Evolutionary conservation across 2,888 invertebrate genomes (phyloP).

Genomic region (Poecilus cupreus): DNA sequence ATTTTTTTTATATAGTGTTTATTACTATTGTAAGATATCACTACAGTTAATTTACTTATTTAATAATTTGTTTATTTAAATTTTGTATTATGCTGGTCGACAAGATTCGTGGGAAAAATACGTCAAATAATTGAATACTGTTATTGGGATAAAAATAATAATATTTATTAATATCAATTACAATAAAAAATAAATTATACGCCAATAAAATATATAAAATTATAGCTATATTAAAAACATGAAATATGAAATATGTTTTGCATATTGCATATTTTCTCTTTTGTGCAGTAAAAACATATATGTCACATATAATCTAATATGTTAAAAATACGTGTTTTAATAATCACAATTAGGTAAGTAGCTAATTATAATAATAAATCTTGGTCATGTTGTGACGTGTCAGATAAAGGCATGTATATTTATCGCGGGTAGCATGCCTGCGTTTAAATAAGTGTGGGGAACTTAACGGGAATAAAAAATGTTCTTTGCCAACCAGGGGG

Average conservation of each 20-base stretch:
- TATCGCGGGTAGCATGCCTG: slow-evolving; percentile 30
- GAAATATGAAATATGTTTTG: slow-evolving; percentile 27
- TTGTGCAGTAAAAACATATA: slow-evolving; percentile 23
- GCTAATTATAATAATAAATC: slow-evolving; percentile 46
- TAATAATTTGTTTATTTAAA: too few relatives aligned
- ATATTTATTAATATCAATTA: slow-evolving; percentile 9
- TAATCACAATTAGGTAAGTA: slow-evolving; percentile 50
- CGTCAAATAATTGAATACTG: not conserved
- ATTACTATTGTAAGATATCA: too few relatives aligned
- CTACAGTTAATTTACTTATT: too few relatives aligned
- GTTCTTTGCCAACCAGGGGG: slow-evolving; percentile 4
- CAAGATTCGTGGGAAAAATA: too few relatives aligned
- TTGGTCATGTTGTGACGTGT: slow-evolving; percentile 34
- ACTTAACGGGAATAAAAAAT: slow-evolving; percentile 39
- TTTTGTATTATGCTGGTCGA: too few relatives aligned
- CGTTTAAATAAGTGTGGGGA: slow-evolving; percentile 29
- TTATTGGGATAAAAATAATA: slow-evolving; percentile 17
- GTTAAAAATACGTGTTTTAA: slow-evolving; percentile 45
- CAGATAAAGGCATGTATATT: slow-evolving; percentile 39
- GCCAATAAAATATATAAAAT: slow-evolving; percentile 13
- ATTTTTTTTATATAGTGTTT: too few relatives aligned
- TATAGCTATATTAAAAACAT: slow-evolving; percentile 1
- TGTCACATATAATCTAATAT: slow-evolving; percentile 34
- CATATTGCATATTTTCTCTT: not conserved
- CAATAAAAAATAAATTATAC: slow-evolving; percentile 16